A percentile compares a stretch with the other conserved stretches of the same genome.
Conservation (phyloP, 2,888 invertebrate genomes). For the Drosophila lacicola region DNA sequence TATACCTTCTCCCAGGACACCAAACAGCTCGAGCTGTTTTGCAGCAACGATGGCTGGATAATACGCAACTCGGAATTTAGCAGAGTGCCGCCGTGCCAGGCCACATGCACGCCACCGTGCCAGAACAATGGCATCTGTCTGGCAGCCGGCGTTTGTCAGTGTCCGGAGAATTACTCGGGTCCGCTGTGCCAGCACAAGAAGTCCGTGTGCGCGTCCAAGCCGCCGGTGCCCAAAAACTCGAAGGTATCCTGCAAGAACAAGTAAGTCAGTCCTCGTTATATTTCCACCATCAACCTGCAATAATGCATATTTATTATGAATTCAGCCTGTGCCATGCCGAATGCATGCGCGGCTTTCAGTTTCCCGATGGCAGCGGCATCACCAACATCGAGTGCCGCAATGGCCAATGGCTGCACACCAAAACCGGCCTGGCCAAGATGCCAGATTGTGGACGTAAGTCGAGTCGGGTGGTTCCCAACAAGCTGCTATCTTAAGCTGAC, state of each 20-base stretch:
- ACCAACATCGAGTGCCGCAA: constrained; percentile 89
- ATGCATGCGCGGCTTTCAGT: constrained; percentile 89
- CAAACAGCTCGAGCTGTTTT: constrained; percentile 70
- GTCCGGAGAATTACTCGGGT: constrained; percentile 90
- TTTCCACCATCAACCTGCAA: not conserved
- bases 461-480: accelerated
- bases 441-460: constrained; percentile 90
- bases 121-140: constrained; percentile 93
- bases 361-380: constrained; percentile 89
- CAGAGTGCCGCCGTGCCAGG: constrained; percentile 88
- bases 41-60: constrained; percentile 81
- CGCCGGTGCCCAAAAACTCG: constrained; percentile 89
- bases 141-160: constrained; percentile 90
- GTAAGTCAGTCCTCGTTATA: constrained; percentile 85
- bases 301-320: not conserved
- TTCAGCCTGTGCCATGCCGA: constrained; percentile 88
- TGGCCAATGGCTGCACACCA: constrained; percentile 90
- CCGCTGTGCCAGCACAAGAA: constrained; percentile 91
- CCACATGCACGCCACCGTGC: constrained; percentile 90
- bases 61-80: constrained; percentile 80
- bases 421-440: constrained; percentile 87
- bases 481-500: not conserved
- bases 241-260: constrained; percentile 87
- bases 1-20: constrained; percentile 76
- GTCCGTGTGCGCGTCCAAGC: constrained; percentile 89